phyloP scores from a whole-genome alignment of 2,113 vertebrate genomes.

The Regulus satrapa region DNA sequence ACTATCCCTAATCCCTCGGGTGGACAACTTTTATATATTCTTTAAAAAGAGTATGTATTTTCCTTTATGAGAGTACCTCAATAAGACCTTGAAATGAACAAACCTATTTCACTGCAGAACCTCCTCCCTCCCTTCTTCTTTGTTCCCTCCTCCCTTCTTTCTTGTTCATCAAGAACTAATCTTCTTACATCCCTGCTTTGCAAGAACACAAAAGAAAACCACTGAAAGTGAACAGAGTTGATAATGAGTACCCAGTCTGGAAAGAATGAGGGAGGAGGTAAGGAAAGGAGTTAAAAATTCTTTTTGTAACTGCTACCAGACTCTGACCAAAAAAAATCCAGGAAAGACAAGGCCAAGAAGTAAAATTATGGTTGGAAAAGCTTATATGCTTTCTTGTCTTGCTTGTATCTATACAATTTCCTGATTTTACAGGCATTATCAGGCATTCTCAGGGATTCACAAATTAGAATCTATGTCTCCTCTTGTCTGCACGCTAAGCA shows the following conservation, averaged over 20 bases:
- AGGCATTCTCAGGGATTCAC: background rate
- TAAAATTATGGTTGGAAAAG: background rate
- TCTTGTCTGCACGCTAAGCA: background rate
- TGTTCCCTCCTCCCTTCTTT: background rate
- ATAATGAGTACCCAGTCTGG: background rate
- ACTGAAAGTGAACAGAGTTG: background rate
- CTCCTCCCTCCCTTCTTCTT: background rate
- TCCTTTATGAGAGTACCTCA: background rate
- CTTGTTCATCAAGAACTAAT: background rate
- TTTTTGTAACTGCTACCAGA: background rate
- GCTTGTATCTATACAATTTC: background rate
- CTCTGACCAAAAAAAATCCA: background rate
- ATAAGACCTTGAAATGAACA: background rate
- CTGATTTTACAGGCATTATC: background rate
- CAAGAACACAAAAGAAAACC: background rate
- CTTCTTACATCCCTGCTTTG: background rate
- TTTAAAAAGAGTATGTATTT: background rate
- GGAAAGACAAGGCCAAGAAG: background rate
- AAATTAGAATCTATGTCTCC: background rate
- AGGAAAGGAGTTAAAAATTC: background rate
- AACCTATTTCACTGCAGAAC: background rate
- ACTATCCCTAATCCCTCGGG: background rate
- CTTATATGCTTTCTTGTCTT: background rate
- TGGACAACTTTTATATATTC: background rate
- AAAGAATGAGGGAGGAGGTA: background rate